Percentiles rank a stretch among this genome's conserved stretches.
Conservation (phyloP, 30 jellyfish, hydroid and myxozoan genomes). For the Cassiopea xamachana region DNA sequence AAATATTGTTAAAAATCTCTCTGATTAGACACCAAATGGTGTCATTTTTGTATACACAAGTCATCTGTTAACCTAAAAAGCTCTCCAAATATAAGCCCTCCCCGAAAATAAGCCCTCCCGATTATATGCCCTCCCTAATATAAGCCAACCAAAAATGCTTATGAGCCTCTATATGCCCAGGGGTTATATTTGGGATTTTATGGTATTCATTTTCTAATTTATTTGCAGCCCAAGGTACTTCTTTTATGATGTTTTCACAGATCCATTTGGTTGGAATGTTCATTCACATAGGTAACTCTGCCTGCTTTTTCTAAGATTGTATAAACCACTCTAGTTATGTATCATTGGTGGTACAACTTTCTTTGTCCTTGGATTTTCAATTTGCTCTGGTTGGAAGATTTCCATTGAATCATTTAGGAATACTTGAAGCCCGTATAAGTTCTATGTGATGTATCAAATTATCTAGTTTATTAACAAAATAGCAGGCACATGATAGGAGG, state of each 20-base stretch:
- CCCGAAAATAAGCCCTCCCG: too few relatives aligned
- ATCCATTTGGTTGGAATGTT: conserved; percentile 76
- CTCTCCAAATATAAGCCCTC: too few relatives aligned
- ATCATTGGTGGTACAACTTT: too few relatives aligned
- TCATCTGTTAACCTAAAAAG: too few relatives aligned
- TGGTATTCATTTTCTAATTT: not conserved
- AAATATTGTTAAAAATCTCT: too few relatives aligned
- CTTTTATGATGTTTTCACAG: conserved; percentile 72
- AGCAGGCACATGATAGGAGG: too few relatives aligned
- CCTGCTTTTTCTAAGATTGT: not conserved
- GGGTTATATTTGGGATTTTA: not conserved
- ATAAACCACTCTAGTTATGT: not conserved
- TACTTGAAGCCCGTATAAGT: not conserved
- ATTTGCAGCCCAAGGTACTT: conserved; percentile 1
- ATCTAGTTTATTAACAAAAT: too few relatives aligned
- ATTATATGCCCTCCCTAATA: not conserved
- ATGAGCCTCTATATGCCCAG: not conserved
- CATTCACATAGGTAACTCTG: conserved; percentile 1
- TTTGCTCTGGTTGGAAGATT: not conserved
- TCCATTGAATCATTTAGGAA: not conserved
- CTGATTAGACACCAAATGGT: too few relatives aligned
- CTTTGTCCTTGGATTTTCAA: not conserved
- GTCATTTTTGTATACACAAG: too few relatives aligned
- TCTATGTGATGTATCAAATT: too few relatives aligned
- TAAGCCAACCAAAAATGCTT: not conserved